Evolutionary conservation across 2,797 vertebrate species (phyloP), one percentile per base, ranked within the genome.

Genomic region (Amblyraja radiata): DNA sequence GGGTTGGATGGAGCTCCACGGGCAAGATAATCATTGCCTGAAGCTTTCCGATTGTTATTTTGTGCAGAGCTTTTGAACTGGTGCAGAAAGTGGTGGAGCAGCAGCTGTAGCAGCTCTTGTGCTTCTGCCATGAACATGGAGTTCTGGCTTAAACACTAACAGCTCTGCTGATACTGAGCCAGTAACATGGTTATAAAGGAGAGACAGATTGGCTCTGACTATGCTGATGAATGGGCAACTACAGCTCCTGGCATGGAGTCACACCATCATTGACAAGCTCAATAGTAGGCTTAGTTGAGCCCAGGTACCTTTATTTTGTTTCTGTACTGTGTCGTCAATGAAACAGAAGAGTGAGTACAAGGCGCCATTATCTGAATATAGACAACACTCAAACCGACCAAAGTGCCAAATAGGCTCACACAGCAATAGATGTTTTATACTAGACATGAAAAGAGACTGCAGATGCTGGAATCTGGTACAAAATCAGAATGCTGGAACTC

Each of bases 51-150:
- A 6, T 86, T 63, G 6, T 13, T n/a, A 65, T 63, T 86, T 32
- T n/a, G 28, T 86, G 83, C 61, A 18, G 83, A 86, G 58, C 14
- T 86, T 86, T 86, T 86, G 61, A 86, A 63, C 32, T 86, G 83
- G 32, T 14, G n/a, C 28, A 32, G 58, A 63, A 65, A 7, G 13
- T 71, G 13, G 21, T 58, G n/a, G 61, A 86, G 83, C 65, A 16
- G 25, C 58, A 86, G 83, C 83, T 86, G 83, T 6, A 32, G 28
- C 6, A 63, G 28, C 23, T 32, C 54, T 63, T 86, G 61, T 32
- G 83, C 63, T 32, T 58, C 61, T 86, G 83, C 61, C 61, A 63
- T 63, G 5, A 32, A n/a, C 83, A 65, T 2, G 83, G 28, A 86
- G 61, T 5, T 14, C 83, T 86, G 83, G 83, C 28, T 28, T 32